Conservation (phyloP, 2,113 vertebrate species). For the Lipophrys pholis region DNA sequence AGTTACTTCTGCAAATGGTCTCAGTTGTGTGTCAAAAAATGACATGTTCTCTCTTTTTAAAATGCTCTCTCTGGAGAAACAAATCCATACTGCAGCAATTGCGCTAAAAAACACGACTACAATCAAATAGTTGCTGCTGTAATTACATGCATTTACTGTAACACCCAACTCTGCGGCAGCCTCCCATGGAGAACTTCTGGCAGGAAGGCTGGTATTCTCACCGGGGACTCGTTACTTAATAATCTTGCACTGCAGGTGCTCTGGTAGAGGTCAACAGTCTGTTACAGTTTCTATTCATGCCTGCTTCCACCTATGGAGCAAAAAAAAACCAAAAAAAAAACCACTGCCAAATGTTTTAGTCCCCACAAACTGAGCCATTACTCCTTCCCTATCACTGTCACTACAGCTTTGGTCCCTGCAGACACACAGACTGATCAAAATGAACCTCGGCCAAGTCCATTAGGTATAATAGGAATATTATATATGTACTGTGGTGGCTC, state of each 20-base stretch:
- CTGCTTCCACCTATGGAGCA: slow-evolving; percentile 66
- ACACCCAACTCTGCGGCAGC: slow-evolving; percentile 67
- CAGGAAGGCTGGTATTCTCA: slow-evolving; percentile 73
- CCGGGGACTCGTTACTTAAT: slow-evolving; percentile 80
- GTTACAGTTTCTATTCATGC: slow-evolving; percentile 67
- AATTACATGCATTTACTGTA: slow-evolving; percentile 59
- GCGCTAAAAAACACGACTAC: slow-evolving; percentile 5
- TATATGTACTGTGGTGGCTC: slow-evolving; percentile 55
- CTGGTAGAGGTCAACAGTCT: slow-evolving; percentile 76
- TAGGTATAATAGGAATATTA: slow-evolving; percentile 66
- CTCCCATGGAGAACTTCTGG: slow-evolving; percentile 72
- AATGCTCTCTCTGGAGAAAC: too few species aligned
- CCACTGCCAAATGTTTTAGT: slow-evolving; percentile 65
- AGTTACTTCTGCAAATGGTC: too few species aligned
- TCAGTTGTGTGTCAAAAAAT: too few species aligned
- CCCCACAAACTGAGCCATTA: slow-evolving; percentile 52
- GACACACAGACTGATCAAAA: slow-evolving; percentile 54
- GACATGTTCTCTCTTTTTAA: too few species aligned
- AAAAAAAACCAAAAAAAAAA: slow-evolving; percentile 35
- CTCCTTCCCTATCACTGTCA: slow-evolving; percentile 70
- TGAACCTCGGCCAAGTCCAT: slow-evolving; percentile 70
- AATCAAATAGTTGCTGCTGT: slow-evolving; percentile 51
- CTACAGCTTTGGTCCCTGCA: slow-evolving; percentile 37
- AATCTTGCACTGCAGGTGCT: slow-evolving; percentile 78
- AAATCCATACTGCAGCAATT: too few species aligned